These are phyloP conservation scores for Drosophila atripex DNA, from an alignment of 2,888 invertebrate genomes.

Conservation along the genomic window DNA sequence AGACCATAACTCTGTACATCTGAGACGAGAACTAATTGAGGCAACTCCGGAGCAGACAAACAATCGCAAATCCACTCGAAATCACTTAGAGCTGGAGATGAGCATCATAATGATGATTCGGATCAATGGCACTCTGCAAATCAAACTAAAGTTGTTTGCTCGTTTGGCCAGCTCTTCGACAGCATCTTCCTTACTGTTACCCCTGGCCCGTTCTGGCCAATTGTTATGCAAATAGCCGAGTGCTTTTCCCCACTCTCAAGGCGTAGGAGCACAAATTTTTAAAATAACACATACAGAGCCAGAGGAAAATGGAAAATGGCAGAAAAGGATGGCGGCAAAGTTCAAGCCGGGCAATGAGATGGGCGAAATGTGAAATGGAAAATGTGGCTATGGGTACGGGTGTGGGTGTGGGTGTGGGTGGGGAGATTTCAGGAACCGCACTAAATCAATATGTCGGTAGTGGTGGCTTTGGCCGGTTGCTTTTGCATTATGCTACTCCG, in stretches of 20 bases:
- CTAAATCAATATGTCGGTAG: conserved; percentile 67
- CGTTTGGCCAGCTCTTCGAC: conserved; percentile 19
- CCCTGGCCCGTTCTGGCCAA: conserved; percentile 49
- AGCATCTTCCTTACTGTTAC: not conserved
- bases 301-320: conserved; percentile 20
- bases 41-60: conserved; percentile 21
- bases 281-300: conserved; percentile 46
- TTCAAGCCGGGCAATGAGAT: conserved; percentile 18
- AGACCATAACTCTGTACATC: conserved; percentile 17
- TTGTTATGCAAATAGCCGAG: conserved; percentile 78
- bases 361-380: conserved; percentile 17
- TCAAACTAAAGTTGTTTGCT: conserved; percentile 49
- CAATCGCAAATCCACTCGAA: conserved; percentile 32
- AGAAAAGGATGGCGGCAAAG: conserved; percentile 17
- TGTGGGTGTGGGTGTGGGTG: conserved; percentile 18
- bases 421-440: conserved; percentile 44
- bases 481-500: conserved; percentile 18
- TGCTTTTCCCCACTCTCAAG: conserved; percentile 45
- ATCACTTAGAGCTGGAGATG: conserved; percentile 30
- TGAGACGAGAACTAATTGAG: conserved; percentile 28
- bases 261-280: conserved; percentile 56
- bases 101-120: conserved; percentile 26
- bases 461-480: conserved; percentile 16
- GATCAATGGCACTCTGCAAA: conserved; percentile 42
- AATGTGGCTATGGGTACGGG: not conserved